Evolutionary conservation across 2,888 invertebrate genomes (phyloP).

Genomic region (Bombylius major): DNA sequence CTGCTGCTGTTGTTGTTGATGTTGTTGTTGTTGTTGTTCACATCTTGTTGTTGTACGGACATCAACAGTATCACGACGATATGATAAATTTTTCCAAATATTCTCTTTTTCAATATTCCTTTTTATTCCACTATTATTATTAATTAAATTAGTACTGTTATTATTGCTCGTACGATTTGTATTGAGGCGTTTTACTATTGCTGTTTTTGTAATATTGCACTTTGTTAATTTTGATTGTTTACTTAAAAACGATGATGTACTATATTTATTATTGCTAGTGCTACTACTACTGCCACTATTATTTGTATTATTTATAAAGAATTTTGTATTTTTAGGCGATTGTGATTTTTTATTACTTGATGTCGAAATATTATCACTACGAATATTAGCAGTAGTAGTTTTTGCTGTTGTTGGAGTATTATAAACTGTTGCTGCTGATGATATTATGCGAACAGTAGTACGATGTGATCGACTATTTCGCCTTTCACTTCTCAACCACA

Average conservation of each 20-base stretch:
- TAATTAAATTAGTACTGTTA: constrained; percentile 3
- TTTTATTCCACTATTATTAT: constrained; percentile 6
- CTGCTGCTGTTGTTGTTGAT: not conserved
- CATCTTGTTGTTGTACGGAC: constrained; percentile 3
- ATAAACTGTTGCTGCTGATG: not conserved
- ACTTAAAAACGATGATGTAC: not conserved
- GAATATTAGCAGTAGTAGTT: not conserved
- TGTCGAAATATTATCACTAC: constrained; percentile 13
- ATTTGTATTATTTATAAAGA: constrained; percentile 9
- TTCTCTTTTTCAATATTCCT: constrained; percentile 19
- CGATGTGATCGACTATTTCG: constrained; percentile 43
- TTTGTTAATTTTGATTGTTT: constrained; percentile 4
- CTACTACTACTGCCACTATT: constrained; percentile 7
- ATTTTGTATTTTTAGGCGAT: constrained; percentile 8
- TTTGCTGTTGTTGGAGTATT: not conserved
- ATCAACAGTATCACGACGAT: not conserved
- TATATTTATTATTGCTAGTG: constrained; percentile 11
- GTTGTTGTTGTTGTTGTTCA: not conserved
- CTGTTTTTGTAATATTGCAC: constrained; percentile 10
- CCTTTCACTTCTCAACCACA: constrained; percentile 58
- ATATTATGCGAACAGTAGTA: not conserved
- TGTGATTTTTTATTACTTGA: constrained; percentile 8
- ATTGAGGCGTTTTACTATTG: constrained; percentile 16
- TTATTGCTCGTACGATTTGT: constrained; percentile 5
- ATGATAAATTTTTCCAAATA: constrained; percentile 17